Conservation (phyloP, 2,888 invertebrate genomes). For the Acrobasis consociella region DNA sequence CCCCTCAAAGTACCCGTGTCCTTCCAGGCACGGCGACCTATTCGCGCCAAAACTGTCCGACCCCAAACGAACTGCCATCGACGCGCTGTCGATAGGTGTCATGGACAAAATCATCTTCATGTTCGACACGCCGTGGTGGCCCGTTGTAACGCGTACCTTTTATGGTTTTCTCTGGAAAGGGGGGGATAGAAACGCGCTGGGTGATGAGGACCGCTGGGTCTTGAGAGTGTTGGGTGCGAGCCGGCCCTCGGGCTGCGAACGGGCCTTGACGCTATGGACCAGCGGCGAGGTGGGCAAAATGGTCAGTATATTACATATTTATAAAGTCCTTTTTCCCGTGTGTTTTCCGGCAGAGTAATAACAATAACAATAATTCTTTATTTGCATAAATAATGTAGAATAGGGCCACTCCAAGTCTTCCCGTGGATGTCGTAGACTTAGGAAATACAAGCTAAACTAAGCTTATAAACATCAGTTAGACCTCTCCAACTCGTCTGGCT, state of each 20-base stretch:
- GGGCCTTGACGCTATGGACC: slow-evolving; percentile 48
- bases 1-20: background rate
- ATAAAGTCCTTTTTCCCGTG: too few relatives aligned
- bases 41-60: slow-evolving; percentile 83
- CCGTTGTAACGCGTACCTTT: slow-evolving; percentile 45
- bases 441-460: too few relatives aligned
- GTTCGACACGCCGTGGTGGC: slow-evolving; percentile 86
- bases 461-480: too few relatives aligned
- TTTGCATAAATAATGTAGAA: too few relatives aligned
- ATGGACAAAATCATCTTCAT: slow-evolving; percentile 87
- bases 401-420: too few relatives aligned
- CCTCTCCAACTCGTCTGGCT: too few relatives aligned
- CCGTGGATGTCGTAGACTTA: too few relatives aligned
- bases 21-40: slow-evolving; percentile 63
- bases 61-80: slow-evolving; percentile 79
- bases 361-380: too few relatives aligned
- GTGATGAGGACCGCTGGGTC: slow-evolving; percentile 38
- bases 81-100: slow-evolving; percentile 84
- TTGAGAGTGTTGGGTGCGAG: slow-evolving; percentile 43
- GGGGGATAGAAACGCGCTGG: slow-evolving; percentile 36
- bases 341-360: too few relatives aligned
- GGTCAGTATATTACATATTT: slow-evolving; percentile 40
- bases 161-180: slow-evolving; percentile 49
- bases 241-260: slow-evolving; percentile 37
- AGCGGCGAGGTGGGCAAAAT: slow-evolving; percentile 44